Conservation (phyloP, 1,140 invertebrate genomes). For the Ceratosolen fusciceps region DNA sequence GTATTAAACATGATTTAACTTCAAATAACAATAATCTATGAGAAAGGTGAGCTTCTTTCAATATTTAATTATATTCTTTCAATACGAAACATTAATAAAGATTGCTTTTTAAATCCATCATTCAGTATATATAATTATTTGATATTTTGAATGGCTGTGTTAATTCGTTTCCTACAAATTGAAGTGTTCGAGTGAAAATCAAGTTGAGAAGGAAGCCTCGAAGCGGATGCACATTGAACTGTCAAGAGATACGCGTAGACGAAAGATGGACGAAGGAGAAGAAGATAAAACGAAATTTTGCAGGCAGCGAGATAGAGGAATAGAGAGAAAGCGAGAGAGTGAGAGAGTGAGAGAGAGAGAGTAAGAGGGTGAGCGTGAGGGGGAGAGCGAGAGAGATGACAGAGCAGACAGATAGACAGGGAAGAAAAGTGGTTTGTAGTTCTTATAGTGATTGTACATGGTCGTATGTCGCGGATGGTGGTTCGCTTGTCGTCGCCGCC, state of each 20-base stretch:
- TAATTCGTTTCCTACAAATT: background rate
- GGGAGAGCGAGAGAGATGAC: background rate
- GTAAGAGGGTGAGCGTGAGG: background rate
- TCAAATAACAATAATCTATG: no score
- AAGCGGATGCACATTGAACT: background rate
- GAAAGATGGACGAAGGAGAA: background rate
- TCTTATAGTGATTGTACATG: background rate
- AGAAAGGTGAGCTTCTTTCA: no score
- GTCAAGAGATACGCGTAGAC: background rate
- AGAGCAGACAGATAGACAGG: background rate
- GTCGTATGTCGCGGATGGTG: background rate
- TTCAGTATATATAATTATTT: no score
- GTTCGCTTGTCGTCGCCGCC: constrained; percentile 27
- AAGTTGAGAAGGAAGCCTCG: background rate
- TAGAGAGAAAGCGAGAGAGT: background rate
- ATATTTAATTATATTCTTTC: no score
- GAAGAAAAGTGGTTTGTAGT: background rate
- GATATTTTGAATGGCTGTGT: no score
- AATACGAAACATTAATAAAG: no score
- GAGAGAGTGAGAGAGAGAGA: constrained; percentile 5
- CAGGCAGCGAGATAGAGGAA: background rate
- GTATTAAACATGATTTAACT: no score
- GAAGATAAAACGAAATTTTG: background rate
- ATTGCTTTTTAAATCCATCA: no score
- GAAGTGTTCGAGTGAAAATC: background rate